Percentiles rank a stretch among this genome's conserved stretches.
These are phyloP conservation scores for Azorinus chamasolen DNA, from an alignment of 2,888 invertebrate species.

Conservation along the genomic window DNA sequence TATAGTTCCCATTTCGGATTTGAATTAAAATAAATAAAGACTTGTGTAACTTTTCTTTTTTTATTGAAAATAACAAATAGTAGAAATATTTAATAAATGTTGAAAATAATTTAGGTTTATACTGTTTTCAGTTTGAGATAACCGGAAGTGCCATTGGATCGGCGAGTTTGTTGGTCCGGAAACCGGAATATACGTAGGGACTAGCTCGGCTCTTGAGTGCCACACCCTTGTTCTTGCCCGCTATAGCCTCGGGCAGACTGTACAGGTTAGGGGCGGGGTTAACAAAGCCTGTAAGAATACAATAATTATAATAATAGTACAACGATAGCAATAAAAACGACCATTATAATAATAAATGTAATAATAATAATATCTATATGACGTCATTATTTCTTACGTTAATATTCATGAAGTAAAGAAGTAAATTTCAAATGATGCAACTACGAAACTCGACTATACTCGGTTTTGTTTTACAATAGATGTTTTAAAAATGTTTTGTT, in stretches of 20 bases:
- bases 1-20: too few species aligned
- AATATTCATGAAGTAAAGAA: not conserved
- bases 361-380: too few species aligned
- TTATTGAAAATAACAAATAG: not conserved
- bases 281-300: constrained; percentile 58
- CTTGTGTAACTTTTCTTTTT: too few species aligned
- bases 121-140: constrained; percentile 8
- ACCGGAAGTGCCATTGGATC: constrained; percentile 43
- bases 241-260: constrained; percentile 54
- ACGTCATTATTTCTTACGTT: too few species aligned
- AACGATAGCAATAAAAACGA: not conserved
- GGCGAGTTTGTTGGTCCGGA: constrained; percentile 62
- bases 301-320: too few species aligned
- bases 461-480: too few species aligned
- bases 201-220: constrained; percentile 75
- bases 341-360: too few species aligned
- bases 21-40: too few species aligned
- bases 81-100: not conserved
- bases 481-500: too few species aligned
- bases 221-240: constrained; percentile 57
- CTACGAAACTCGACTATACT: too few species aligned
- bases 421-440: not conserved
- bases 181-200: constrained; percentile 76
- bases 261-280: constrained; percentile 72
- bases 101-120: not conserved